Evolutionary conservation across 2,888 invertebrate genomes (phyloP).

Genomic region (Xestia sexstrigata): DNA sequence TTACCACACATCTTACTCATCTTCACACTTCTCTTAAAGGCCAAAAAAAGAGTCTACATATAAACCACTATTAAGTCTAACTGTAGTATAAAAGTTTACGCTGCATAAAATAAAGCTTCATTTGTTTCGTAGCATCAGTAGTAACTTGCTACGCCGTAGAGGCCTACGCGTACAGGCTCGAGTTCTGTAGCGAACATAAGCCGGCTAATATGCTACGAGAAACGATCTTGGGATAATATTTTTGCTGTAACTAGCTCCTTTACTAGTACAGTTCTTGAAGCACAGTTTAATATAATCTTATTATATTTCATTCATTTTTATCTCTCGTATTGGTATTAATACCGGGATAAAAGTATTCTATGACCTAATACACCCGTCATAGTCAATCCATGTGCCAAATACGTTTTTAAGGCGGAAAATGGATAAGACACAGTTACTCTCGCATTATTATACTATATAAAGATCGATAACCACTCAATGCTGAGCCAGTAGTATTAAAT

Average conservation of each 20-base stretch:
- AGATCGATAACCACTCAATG: too few relatives aligned
- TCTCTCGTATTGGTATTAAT: too few relatives aligned
- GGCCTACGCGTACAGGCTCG: conserved; percentile 25
- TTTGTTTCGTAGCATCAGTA: conserved; percentile 23
- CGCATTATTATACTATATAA: too few relatives aligned
- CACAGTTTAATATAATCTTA: background rate
- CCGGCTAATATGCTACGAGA: conserved; percentile 2
- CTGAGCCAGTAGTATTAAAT: too few relatives aligned
- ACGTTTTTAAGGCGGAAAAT: too few relatives aligned
- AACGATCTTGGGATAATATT: conserved; percentile 13
- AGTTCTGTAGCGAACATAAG: conserved; percentile 23
- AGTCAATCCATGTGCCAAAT: too few relatives aligned
- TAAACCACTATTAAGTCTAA: background rate
- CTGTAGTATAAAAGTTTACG: background rate
- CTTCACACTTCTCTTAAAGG: background rate
- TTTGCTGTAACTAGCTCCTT: background rate
- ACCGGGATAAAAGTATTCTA: background rate
- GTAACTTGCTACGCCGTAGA: conserved; percentile 31
- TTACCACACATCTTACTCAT: background rate
- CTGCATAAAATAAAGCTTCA: conserved; percentile 19
- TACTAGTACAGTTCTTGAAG: background rate
- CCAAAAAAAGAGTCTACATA: background rate
- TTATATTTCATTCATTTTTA: background rate
- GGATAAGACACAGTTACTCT: too few relatives aligned
- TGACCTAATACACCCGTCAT: too few relatives aligned